phyloP scores from a whole-genome alignment of 1,140 invertebrate species.

The Trissolcus basalis region DNA sequence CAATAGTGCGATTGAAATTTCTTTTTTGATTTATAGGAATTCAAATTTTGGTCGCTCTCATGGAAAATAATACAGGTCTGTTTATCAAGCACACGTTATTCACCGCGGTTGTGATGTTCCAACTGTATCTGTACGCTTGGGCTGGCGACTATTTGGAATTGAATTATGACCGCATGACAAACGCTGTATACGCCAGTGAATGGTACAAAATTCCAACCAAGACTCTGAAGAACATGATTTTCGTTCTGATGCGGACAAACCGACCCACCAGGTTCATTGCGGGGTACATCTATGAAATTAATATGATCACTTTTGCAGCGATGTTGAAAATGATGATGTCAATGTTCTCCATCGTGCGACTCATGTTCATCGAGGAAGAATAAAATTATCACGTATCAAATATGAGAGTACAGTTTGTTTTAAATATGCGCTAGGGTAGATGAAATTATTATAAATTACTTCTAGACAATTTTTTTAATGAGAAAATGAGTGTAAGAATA shows the following conservation, averaged over 20 bases:
- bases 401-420: no score
- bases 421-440: no score
- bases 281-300: constrained; percentile 35
- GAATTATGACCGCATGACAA: constrained; percentile 34
- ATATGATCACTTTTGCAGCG: constrained; percentile 34
- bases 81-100: constrained; percentile 29
- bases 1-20: no score
- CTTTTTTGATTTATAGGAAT: constrained; percentile 32
- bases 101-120: constrained; percentile 16
- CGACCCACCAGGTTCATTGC: constrained; percentile 34
- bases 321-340: constrained; percentile 50
- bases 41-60: constrained; percentile 39
- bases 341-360: constrained; percentile 39
- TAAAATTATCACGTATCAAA: no score
- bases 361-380: constrained; percentile 38
- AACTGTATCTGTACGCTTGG: constrained; percentile 44
- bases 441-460: no score
- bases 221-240: constrained; percentile 24
- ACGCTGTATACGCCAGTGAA: constrained; percentile 27
- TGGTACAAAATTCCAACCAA: constrained; percentile 37
- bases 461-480: no score
- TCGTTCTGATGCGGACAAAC: constrained; percentile 37
- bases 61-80: constrained; percentile 12
- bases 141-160: constrained; percentile 40
- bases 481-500: no score